Conservation (phyloP, 2,797 vertebrate species). For the Oceanodroma leucorhoa region DNA sequence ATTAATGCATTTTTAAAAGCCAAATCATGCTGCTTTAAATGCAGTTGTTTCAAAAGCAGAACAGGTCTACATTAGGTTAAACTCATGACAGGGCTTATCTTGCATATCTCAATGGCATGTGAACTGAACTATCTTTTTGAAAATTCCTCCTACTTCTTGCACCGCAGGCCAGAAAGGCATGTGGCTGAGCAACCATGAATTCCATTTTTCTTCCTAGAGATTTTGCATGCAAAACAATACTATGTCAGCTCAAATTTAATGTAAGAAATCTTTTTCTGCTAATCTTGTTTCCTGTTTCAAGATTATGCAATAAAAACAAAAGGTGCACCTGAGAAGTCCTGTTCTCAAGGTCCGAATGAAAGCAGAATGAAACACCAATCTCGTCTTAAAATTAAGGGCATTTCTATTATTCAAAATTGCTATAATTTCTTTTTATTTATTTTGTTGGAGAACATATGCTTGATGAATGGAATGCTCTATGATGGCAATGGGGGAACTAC, state of each 20-base stretch:
- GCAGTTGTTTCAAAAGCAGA: not conserved
- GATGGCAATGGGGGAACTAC: not conserved
- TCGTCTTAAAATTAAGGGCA: not conserved
- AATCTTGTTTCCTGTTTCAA: not conserved
- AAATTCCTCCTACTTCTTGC: not conserved
- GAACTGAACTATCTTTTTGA: not conserved
- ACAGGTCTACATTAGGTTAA: not conserved
- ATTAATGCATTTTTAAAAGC: not conserved
- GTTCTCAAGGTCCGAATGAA: not conserved
- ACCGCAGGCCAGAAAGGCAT: not conserved
- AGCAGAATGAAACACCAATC: not conserved
- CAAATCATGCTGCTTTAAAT: not conserved
- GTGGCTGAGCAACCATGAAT: not conserved
- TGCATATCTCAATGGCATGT: not conserved
- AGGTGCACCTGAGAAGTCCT: not conserved
- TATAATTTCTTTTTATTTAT: not conserved
- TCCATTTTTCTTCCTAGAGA: not conserved
- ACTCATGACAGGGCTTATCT: not conserved
- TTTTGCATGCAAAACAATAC: not conserved
- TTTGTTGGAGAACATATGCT: not conserved
- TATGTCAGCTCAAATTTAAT: not conserved
- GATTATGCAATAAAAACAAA: not conserved
- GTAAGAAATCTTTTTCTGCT: not conserved
- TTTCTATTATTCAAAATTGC: not conserved
- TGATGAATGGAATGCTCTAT: not conserved